phyloP scores from a whole-genome alignment of 2,113 vertebrate genomes.

The Crotalus helleri region DNA sequence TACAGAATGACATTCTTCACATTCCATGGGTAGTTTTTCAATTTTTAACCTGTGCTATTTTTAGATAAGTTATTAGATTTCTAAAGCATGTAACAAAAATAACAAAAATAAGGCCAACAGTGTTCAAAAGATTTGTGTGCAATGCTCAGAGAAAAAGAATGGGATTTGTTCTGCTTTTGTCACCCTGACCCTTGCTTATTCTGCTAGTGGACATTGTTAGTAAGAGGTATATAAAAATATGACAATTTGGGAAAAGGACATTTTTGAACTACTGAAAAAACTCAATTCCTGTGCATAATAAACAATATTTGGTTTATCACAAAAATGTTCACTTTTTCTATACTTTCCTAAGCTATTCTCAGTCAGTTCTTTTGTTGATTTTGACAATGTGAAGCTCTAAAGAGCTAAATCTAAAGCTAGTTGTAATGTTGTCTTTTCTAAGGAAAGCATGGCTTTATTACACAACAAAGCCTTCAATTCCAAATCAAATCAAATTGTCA shows the following conservation, averaged over 20 bases:
- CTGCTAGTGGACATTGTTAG: background rate
- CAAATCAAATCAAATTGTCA: background rate
- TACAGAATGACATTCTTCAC: background rate
- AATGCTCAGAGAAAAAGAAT: background rate
- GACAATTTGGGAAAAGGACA: background rate
- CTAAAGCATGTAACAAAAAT: background rate
- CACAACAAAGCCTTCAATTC: background rate
- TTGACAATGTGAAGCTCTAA: background rate
- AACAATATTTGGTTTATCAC: background rate
- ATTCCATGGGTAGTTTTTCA: background rate
- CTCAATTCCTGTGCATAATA: too few relatives aligned
- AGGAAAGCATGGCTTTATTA: rapidly evolving
- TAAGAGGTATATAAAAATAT: background rate
- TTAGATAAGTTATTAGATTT: background rate
- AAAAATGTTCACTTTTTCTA: background rate
- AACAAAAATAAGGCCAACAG: background rate
- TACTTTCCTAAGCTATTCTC: background rate
- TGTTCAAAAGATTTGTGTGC: background rate
- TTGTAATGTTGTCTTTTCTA: conserved; percentile 12
- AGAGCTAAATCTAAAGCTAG: background rate
- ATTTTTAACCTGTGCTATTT: background rate
- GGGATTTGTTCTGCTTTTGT: background rate
- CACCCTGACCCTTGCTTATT: background rate
- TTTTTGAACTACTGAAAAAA: background rate
- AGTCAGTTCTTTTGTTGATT: background rate